Conservation (phyloP, 2,797 vertebrate genomes). For the Clarias pachynema region DNA sequence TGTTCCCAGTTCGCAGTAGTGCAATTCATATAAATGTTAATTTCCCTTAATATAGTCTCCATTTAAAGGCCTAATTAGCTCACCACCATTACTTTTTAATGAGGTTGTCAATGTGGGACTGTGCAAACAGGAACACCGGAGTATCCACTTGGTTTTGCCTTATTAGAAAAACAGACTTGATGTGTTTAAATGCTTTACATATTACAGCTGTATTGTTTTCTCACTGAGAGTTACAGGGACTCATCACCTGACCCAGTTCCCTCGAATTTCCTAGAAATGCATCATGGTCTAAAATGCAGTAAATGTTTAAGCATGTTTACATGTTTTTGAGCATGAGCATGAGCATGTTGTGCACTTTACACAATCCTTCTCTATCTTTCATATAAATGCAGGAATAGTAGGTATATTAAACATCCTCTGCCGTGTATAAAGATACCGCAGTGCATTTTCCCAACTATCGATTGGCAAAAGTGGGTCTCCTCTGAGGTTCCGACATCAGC, state of each 20-base stretch:
- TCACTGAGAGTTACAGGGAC: background rate
- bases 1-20: background rate
- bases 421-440: background rate
- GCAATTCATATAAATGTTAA: background rate
- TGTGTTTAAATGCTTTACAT: background rate
- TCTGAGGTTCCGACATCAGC: constrained; percentile 37
- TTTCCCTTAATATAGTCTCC: background rate
- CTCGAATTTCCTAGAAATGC: background rate
- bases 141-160: background rate
- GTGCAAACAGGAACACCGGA: background rate
- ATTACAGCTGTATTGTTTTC: background rate
- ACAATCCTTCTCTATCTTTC: background rate
- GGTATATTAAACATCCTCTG: background rate
- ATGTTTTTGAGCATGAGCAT: too few species aligned
- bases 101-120: background rate
- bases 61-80: background rate
- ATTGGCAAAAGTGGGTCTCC: constrained; percentile 7
- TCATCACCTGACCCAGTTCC: background rate
- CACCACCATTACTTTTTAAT: background rate
- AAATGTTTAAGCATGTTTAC: background rate
- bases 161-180: background rate
- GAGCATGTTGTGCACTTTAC: too few species aligned
- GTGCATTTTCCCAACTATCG: constrained; percentile 15
- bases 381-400: background rate
- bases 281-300: background rate